Evolutionary conservation across 2,113 vertebrate species (phyloP).

Genomic region (Telmatochromis brachygnathus): DNA sequence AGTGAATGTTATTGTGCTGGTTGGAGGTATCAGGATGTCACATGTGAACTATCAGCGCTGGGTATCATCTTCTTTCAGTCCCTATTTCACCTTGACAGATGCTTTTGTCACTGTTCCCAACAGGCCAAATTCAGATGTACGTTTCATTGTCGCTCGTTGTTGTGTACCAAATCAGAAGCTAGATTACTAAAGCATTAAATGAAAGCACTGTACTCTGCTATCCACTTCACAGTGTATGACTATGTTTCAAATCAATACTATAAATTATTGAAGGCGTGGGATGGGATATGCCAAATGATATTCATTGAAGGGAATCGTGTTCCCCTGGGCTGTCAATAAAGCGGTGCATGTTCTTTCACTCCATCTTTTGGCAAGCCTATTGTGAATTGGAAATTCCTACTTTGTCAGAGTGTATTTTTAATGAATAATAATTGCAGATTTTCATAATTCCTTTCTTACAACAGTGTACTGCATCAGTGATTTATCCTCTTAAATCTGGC

Average conservation of each 20-base stretch:
- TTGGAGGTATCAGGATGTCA: constrained; percentile 7
- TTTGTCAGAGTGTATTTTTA: constrained; percentile 67
- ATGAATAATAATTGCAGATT: constrained; percentile 76
- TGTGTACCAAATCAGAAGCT: constrained; percentile 34
- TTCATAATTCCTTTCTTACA: constrained; percentile 58
- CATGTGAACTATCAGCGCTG: background rate
- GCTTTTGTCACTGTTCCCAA: constrained; percentile 12
- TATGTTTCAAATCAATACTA: constrained; percentile 68
- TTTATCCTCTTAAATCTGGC: constrained; percentile 51
- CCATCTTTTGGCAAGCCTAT: constrained; percentile 55
- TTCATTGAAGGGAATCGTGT: constrained; percentile 64
- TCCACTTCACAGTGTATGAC: constrained; percentile 56
- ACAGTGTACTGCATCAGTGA: constrained; percentile 29
- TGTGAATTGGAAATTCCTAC: constrained; percentile 44
- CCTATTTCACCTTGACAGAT: constrained; percentile 42
- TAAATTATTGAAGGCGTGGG: constrained; percentile 65
- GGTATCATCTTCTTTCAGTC: constrained; percentile 6
- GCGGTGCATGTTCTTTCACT: constrained; percentile 22
- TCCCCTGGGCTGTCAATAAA: constrained; percentile 60
- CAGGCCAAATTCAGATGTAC: constrained; percentile 14
- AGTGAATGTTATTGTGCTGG: constrained; percentile 18
- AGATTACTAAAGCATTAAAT: constrained; percentile 61
- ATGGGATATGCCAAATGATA: constrained; percentile 64
- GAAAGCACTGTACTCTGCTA: constrained; percentile 40
- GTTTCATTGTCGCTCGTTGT: constrained; percentile 14